phyloP scores from a whole-genome alignment of 1,140 invertebrate species.

The Anoplophora glabripennis region DNA sequence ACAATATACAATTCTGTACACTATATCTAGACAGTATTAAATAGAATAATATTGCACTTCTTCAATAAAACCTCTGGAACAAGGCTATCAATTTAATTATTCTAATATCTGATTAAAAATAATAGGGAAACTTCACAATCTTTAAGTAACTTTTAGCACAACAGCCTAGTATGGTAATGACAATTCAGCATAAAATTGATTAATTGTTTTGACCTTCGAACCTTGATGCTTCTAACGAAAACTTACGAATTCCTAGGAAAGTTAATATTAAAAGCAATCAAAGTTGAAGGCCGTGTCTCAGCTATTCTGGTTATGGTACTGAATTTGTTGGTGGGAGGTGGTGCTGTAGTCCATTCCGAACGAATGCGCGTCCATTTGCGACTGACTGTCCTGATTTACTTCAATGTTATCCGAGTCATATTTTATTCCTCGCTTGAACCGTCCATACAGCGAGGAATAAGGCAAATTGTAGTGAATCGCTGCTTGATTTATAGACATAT shows the following conservation, averaged over 20 bases:
- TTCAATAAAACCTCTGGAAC: conserved; percentile 17
- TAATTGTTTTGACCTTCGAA: conserved; percentile 7
- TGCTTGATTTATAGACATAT: conserved; percentile 91
- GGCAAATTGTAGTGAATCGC: conserved; percentile 89
- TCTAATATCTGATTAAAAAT: conserved; percentile 24
- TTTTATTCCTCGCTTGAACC: conserved; percentile 75
- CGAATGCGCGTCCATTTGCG: conserved; percentile 39
- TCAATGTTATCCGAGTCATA: conserved; percentile 49
- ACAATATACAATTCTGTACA: conserved; percentile 29
- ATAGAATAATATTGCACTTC: conserved; percentile 32
- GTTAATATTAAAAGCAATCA: conserved; percentile 31
- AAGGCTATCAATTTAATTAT: conserved; percentile 16
- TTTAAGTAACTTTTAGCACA: conserved; percentile 21
- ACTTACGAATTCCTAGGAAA: background rate
- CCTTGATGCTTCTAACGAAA: conserved; percentile 9
- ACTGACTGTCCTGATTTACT: conserved; percentile 39
- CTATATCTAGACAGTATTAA: conserved; percentile 25
- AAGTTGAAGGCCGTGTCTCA: conserved; percentile 41
- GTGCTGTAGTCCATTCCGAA: conserved; percentile 44
- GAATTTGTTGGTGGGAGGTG: conserved; percentile 43
- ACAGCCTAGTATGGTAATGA: conserved; percentile 29
- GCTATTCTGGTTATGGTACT: conserved; percentile 48
- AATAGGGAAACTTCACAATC: conserved; percentile 7
- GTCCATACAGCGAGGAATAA: conserved; percentile 83
- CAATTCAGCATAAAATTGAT: conserved; percentile 10